These are phyloP conservation scores for Euplexia lucipara DNA, from an alignment of 2,888 invertebrate genomes.

Conservation along the genomic window DNA sequence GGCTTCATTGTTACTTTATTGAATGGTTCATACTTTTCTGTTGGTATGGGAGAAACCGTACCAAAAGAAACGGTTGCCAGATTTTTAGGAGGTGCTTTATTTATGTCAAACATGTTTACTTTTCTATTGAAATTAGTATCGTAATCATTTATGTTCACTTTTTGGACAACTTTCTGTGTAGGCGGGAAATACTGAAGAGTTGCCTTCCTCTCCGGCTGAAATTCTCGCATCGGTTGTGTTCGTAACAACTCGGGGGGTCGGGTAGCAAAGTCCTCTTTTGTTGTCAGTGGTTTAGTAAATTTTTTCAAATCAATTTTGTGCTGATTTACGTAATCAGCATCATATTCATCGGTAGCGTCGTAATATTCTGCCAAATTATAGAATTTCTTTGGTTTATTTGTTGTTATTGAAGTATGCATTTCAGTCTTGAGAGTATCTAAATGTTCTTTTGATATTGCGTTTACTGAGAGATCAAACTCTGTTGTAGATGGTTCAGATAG, in stretches of 20 bases:
- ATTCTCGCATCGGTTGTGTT: constrained; percentile 60
- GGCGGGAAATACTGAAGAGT: constrained; percentile 87
- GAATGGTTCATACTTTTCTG: constrained; percentile 27
- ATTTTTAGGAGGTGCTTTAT: constrained; percentile 64
- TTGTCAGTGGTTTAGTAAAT: constrained; percentile 63
- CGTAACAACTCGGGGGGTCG: constrained; percentile 52
- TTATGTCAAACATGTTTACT: constrained; percentile 70
- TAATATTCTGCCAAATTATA: constrained; percentile 79
- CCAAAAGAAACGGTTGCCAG: constrained; percentile 49
- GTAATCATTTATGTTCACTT: constrained; percentile 72
- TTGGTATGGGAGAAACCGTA: constrained; percentile 47
- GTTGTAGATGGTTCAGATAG: constrained; percentile 23
- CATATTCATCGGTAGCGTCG: constrained; percentile 81
- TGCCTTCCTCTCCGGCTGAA: constrained; percentile 76
- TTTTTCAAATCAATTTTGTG: constrained; percentile 84
- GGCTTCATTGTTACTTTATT: constrained; percentile 37
- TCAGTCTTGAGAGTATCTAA: constrained; percentile 51
- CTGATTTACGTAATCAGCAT: constrained; percentile 78
- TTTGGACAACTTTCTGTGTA: constrained; percentile 62
- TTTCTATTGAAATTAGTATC: constrained; percentile 74
- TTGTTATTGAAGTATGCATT: constrained; percentile 57
- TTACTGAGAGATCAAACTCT: constrained; percentile 45
- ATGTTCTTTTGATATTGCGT: constrained; percentile 45
- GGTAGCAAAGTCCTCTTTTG: constrained; percentile 52
- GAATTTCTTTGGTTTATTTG: constrained; percentile 71